Base-by-base conservation (phyloP, 2,113 vertebrate species). In the Ailuropoda melanoleuca region DNA sequence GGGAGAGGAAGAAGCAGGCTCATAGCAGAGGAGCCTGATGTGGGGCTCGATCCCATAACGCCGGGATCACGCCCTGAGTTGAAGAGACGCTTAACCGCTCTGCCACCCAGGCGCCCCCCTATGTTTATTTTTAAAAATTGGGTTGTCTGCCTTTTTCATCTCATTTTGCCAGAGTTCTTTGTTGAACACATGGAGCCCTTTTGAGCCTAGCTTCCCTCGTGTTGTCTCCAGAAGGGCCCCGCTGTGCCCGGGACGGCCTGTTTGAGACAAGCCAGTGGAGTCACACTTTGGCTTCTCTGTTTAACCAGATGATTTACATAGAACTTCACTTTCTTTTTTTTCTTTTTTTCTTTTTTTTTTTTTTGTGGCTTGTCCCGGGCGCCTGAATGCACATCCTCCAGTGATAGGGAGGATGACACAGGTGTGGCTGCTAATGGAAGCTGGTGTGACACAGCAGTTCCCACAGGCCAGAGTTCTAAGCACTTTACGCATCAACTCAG, bases 81-180 rank as follows among this genome's bases (percentile, higher is more conserved):
- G n/a, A n/a, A n/a, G n/a, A n/a, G n/a, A n/a, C n/a, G n/a, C n/a
- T n/a, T n/a, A n/a, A n/a, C n/a, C n/a, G n/a, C n/a, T n/a, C n/a
- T n/a, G n/a, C n/a, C n/a, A n/a, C n/a, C n/a, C n/a, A n/a, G n/a
- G n/a, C n/a, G n/a, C n/a, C n/a, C n/a, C n/a, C 86, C 78, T 80
- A 93, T 55, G 72, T 70, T 37, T 60, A 8, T 55, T 81, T 94
- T 80, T 29, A 34, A 75, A 85, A 82, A 56, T 62, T 62, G 72
- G 46, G 10, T 95, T 81, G 77, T 94, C 56, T 95, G 19, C 48
- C 53, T 72, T 90, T 83, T 93, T 72, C 48, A 14, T 96, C 53
- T 46, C 85, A 50, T 68, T 85, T 86, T 62, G 46, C 29, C 70
- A 70, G 77, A 82, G 43, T 62, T 68, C 70, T 88, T 94, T 74